Conservation (phyloP, 2,888 invertebrate genomes). For the Tipula confusa region DNA sequence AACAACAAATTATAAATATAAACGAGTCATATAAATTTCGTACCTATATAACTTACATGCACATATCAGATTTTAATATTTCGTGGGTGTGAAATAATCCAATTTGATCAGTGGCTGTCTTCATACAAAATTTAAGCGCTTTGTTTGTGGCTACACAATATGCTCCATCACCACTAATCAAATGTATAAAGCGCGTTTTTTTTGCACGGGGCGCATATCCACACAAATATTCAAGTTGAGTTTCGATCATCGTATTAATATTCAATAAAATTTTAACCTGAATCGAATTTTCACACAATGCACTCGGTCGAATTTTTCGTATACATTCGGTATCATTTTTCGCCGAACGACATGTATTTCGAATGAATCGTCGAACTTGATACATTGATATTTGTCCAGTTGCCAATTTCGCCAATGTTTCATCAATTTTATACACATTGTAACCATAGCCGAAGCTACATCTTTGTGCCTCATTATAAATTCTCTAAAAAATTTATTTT, state of each 20-base stretch:
- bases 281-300: not conserved
- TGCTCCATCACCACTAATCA: not conserved
- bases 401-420: not conserved
- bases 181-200: not conserved
- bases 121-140: not conserved
- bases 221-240: not conserved
- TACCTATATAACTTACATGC: not conserved
- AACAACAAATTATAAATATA: not conserved
- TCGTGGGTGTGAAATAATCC: not conserved
- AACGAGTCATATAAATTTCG: not conserved
- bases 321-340: not conserved
- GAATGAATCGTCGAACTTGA: not conserved
- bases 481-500: not conserved
- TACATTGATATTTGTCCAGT: not conserved
- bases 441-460: not conserved
- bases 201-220: not conserved
- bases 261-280: not conserved
- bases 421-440: not conserved
- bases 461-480: not conserved
- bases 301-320: not conserved
- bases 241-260: not conserved
- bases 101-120: not conserved
- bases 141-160: not conserved
- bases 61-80: not conserved
- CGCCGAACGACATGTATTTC: not conserved